Conservation (phyloP, 2,797 vertebrate species). For the Sitta carolinensis region DNA sequence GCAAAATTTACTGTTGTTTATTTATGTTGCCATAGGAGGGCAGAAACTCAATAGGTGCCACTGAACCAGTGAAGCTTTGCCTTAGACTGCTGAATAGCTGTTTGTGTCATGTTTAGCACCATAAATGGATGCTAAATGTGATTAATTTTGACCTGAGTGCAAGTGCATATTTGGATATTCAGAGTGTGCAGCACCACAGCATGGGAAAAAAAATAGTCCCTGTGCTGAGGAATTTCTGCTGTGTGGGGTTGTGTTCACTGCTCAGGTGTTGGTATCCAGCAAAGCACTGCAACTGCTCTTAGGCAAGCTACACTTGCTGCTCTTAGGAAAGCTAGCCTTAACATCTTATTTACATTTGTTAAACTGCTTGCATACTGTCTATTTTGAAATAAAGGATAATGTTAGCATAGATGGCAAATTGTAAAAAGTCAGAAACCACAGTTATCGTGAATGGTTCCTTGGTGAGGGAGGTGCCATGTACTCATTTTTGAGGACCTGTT, state of each 20-base stretch:
- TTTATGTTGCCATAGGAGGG: neutral
- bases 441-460: neutral
- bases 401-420: neutral
- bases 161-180: neutral
- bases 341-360: neutral
- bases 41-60: neutral
- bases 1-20: neutral
- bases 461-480: neutral
- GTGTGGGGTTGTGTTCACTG: neutral
- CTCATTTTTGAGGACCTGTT: neutral
- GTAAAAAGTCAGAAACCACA: neutral
- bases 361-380: neutral
- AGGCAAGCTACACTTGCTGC: neutral
- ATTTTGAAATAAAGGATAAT: neutral
- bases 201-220: neutral
- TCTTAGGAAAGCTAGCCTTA: neutral
- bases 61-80: neutral
- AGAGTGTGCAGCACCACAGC: neutral
- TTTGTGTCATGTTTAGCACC: slow-evolving; percentile 4
- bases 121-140: neutral
- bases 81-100: neutral
- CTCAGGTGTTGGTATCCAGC: neutral
- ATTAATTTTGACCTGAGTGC: slow-evolving; percentile 21
- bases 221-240: neutral
- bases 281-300: neutral